A percentile compares a stretch with the other conserved stretches of the same genome.
Evolutionary conservation across 2,113 vertebrate genomes (phyloP).

Genomic region (Atlantisia rogersi): DNA sequence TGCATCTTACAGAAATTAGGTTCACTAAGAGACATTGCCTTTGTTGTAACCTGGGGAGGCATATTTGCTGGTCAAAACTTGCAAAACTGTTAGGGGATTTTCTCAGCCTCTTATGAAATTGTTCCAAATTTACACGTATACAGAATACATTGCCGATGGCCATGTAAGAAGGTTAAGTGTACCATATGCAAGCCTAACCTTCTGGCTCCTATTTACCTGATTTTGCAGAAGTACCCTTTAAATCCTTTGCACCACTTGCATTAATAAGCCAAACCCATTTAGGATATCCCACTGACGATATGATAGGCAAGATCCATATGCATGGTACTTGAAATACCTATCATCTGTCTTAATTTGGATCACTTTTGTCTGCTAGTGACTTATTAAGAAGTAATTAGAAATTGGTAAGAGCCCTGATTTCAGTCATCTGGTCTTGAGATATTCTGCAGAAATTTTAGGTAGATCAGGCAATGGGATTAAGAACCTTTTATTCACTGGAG

Average conservation of each 20-base stretch:
- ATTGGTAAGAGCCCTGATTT: neutral
- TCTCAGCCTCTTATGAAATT: neutral
- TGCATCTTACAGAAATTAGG: neutral
- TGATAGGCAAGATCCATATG: neutral
- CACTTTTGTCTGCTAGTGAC: neutral
- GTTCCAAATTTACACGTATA: neutral
- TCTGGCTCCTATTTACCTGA: neutral
- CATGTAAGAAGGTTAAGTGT: neutral
- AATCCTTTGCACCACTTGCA: fast-evolving
- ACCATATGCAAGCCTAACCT: neutral
- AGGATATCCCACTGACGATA: neutral
- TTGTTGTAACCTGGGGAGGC: neutral
- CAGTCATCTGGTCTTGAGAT: neutral
- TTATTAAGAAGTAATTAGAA: neutral
- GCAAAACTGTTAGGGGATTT: neutral
- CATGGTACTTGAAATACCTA: neutral
- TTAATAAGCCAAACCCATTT: neutral
- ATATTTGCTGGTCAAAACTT: neutral
- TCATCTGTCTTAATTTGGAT: neutral
- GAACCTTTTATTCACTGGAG: neutral
- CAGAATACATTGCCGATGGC: neutral
- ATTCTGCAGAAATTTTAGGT: neutral
- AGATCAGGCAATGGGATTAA: neutral
- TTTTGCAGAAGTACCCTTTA: neutral
- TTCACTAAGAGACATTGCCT: neutral